Evolutionary conservation across 2,797 vertebrate species (phyloP).

Genomic region (Melanotaenia nigrans): DNA sequence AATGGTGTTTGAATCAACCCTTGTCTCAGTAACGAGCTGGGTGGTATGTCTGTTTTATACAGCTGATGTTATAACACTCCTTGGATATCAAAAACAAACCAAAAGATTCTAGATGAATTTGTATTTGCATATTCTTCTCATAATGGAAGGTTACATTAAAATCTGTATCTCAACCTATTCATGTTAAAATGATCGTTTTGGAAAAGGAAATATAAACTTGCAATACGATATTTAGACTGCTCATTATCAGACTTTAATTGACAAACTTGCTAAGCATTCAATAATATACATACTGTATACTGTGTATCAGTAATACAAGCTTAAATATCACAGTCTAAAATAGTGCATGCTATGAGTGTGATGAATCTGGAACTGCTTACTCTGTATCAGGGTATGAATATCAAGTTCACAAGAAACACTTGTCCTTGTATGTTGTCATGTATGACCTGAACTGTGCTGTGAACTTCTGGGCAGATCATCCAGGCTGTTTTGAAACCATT

Average conservation of each 20-base stretch:
- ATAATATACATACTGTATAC: neutral
- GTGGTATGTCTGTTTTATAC: neutral
- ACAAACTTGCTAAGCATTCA: neutral
- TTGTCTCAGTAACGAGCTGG: neutral
- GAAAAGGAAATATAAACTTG: neutral
- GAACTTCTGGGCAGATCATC: conserved; percentile 19
- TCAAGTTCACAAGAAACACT: conserved; percentile 31
- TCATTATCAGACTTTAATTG: neutral
- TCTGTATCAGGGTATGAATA: conserved; percentile 26
- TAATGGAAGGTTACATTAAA: neutral
- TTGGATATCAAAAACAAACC: neutral
- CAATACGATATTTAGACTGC: neutral
- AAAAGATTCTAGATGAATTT: neutral
- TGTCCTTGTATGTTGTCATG: conserved; percentile 39
- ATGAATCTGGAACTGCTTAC: conserved; percentile 19
- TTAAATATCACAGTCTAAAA: conserved; percentile 10
- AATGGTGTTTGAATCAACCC: neutral
- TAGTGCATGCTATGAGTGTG: conserved; percentile 10
- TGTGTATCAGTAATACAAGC: conserved; percentile 19
- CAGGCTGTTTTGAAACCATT: conserved; percentile 23
- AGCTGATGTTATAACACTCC: neutral
- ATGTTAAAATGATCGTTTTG: neutral
- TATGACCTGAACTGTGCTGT: conserved; percentile 26
- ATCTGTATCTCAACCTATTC: neutral
- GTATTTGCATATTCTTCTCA: neutral